phyloP scores from a whole-genome alignment of 2,888 invertebrate species.

The Protonemura montana region DNA sequence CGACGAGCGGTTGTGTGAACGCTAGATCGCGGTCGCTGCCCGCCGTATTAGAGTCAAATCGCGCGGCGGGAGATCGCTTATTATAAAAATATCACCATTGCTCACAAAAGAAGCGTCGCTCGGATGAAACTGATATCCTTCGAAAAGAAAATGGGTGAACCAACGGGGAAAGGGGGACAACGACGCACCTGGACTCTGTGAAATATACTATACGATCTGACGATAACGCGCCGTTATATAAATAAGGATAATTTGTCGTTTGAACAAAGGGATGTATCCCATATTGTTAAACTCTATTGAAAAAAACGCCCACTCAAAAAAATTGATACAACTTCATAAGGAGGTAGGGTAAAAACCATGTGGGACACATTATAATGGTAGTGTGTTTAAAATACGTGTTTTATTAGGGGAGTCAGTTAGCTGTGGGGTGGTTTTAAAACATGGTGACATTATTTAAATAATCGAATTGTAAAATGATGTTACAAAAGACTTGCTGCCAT shows the following conservation, averaged over 20 bases:
- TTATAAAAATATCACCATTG: conserved; percentile 15
- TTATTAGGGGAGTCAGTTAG: neutral
- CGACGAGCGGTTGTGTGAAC: conserved; percentile 28
- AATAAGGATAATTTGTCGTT: conserved; percentile 38
- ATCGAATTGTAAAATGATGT: conserved; percentile 23
- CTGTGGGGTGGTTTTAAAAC: conserved; percentile 22
- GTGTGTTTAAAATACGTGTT: neutral
- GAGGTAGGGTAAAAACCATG: neutral
- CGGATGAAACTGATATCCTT: conserved; percentile 37
- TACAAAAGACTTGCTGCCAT: neutral
- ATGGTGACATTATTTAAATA: conserved; percentile 22
- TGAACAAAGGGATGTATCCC: conserved; percentile 20
- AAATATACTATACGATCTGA: conserved; percentile 23
- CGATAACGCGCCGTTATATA: conserved; percentile 30
- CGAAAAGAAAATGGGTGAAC: conserved; percentile 3
- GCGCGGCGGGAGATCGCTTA: conserved; percentile 27
- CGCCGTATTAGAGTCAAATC: conserved; percentile 35
- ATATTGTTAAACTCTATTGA: conserved; percentile 29
- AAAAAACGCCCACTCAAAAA: conserved; percentile 30
- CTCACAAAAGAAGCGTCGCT: conserved; percentile 27
- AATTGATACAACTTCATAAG: conserved; percentile 36
- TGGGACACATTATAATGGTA: neutral
- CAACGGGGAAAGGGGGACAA: neutral
- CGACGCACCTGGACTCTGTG: conserved; percentile 30
- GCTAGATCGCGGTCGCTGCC: neutral